Percentiles rank a stretch among this genome's conserved stretches.
Conservation (phyloP, 2,113 vertebrate genomes). For the Pachyramphus minor region DNA sequence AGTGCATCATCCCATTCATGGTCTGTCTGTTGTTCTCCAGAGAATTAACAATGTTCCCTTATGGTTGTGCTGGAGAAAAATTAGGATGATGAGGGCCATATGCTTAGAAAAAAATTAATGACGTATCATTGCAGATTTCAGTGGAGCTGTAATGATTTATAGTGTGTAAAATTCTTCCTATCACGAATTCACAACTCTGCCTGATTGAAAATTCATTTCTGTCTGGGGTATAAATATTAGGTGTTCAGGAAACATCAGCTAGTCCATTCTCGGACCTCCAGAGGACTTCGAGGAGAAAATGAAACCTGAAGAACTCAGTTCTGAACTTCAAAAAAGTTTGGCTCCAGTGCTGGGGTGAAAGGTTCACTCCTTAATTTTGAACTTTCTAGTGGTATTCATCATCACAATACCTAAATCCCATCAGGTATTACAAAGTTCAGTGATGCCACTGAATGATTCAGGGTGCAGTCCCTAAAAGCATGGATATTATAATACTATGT, state of each 20-base stretch:
- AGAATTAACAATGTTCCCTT: neutral
- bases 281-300: neutral
- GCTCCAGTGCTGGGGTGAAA: neutral
- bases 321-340: neutral
- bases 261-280: neutral
- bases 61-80: neutral
- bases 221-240: slow-evolving; percentile 7
- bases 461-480: neutral
- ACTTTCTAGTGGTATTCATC: neutral
- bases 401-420: neutral
- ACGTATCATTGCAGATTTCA: neutral
- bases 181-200: neutral
- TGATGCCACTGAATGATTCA: neutral
- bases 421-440: neutral
- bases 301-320: neutral
- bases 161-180: neutral
- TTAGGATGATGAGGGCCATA: neutral
- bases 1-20: neutral
- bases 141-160: slow-evolving; percentile 24
- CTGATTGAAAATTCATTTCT: slow-evolving; percentile 29
- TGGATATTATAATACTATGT: neutral
- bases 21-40: neutral
- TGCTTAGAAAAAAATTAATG: neutral
- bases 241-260: neutral
- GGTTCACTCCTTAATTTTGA: neutral